These are phyloP conservation scores for Ormyrus thymus DNA, from an alignment of 2,888 invertebrate genomes.

Conservation along the genomic window DNA sequence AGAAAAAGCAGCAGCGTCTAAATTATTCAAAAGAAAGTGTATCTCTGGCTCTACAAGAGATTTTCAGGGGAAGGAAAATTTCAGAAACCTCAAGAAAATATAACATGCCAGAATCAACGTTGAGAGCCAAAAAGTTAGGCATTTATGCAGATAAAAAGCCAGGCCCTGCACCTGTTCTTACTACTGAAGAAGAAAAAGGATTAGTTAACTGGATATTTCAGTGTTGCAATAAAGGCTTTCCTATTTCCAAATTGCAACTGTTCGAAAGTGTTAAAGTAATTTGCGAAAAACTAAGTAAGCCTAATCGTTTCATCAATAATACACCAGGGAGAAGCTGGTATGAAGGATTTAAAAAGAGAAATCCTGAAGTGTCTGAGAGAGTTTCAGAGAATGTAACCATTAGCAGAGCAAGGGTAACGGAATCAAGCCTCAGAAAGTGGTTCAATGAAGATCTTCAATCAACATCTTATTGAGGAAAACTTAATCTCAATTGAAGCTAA, in stretches of 20 bases:
- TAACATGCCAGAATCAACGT: slow-evolving; percentile 48
- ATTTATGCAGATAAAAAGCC: slow-evolving; percentile 36
- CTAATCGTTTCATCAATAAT: slow-evolving; percentile 51
- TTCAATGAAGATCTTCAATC: no score
- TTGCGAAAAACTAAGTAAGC: slow-evolving; percentile 46
- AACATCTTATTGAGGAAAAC: no score
- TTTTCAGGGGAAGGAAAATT: slow-evolving; percentile 27
- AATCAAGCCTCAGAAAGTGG: no score
- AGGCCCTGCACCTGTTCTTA: slow-evolving; percentile 49
- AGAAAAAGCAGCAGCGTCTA: background rate
- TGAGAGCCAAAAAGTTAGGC: slow-evolving; percentile 41
- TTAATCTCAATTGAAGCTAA: background rate
- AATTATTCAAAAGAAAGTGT: slow-evolving; percentile 20
- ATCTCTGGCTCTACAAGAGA: slow-evolving; percentile 32
- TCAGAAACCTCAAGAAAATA: slow-evolving; percentile 41
- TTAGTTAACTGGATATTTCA: slow-evolving; percentile 53
- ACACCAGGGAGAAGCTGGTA: slow-evolving; percentile 53
- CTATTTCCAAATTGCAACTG: slow-evolving; percentile 53
- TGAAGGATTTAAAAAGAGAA: slow-evolving; percentile 48
- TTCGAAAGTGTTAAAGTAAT: slow-evolving; percentile 52
- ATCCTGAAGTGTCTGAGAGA: slow-evolving; percentile 56
- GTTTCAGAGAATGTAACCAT: slow-evolving; percentile 48
- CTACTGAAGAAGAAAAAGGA: slow-evolving; percentile 50
- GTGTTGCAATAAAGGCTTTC: slow-evolving; percentile 49
- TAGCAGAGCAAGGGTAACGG: slow-evolving; percentile 57